A percentile compares a stretch with the other conserved stretches of the same genome.
Evolutionary conservation across 2,797 vertebrate genomes (phyloP).

Genomic region (Sebastes iracundus): DNA sequence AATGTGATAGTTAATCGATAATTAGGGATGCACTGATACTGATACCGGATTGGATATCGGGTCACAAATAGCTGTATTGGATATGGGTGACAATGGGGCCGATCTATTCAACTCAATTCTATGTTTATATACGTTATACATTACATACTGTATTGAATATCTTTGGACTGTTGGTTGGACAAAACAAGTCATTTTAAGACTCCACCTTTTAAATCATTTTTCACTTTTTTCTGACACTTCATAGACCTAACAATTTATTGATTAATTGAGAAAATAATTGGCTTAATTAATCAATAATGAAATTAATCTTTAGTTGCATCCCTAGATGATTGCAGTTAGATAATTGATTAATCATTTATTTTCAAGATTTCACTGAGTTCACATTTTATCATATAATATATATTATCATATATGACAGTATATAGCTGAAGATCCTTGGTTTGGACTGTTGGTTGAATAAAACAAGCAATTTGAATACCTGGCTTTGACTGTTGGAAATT

Average conservation of each 20-base stretch:
- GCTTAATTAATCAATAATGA: neutral
- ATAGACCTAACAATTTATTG: neutral
- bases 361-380: neutral
- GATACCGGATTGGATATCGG: too few relatives aligned
- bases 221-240: neutral
- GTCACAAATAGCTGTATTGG: too few relatives aligned
- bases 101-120: too few relatives aligned
- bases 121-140: too few relatives aligned
- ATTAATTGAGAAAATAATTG: neutral
- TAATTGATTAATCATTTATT: neutral
- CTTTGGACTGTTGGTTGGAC: too few relatives aligned
- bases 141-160: too few relatives aligned
- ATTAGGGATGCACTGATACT: too few relatives aligned
- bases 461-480: neutral
- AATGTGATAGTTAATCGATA: neutral
- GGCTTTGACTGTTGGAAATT: neutral
- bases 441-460: neutral
- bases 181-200: neutral
- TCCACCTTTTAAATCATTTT: neutral
- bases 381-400: neutral
- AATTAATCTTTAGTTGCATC: neutral
- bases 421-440: neutral
- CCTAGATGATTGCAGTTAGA: neutral
- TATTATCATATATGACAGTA: neutral
- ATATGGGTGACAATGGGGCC: too few relatives aligned